phyloP scores from a whole-genome alignment of 2,797 vertebrate genomes.

The Manis pentadactyla region DNA sequence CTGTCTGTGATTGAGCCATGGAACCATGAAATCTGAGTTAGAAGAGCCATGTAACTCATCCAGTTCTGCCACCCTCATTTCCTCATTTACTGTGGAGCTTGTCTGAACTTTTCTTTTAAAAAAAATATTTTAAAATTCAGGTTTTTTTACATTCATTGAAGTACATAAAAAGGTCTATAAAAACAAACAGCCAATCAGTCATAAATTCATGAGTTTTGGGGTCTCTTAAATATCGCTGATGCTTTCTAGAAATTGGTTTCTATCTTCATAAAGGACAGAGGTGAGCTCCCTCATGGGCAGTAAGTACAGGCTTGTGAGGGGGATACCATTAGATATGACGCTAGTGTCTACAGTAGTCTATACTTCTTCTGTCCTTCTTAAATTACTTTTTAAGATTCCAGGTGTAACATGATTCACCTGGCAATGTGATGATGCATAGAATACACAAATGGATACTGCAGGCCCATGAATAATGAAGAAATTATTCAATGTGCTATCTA shows the following conservation, averaged over 20 bases:
- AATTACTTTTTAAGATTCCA: background rate
- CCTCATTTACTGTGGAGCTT: background rate
- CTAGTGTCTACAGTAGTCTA: background rate
- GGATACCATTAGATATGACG: background rate
- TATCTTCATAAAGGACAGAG: background rate
- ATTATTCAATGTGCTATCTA: background rate
- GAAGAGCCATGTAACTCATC: background rate
- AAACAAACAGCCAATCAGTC: background rate
- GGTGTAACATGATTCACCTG: background rate
- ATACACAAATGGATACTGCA: background rate
- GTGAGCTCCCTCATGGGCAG: background rate
- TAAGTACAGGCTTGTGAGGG: background rate
- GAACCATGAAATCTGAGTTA: background rate
- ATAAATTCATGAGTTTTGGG: background rate
- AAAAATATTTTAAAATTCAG: slow-evolving; percentile 8
- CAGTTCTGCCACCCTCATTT: background rate
- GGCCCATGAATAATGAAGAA: background rate
- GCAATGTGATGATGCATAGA: background rate
- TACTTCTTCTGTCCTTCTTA: background rate
- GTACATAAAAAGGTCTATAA: background rate
- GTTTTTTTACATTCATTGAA: background rate
- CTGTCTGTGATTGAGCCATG: background rate
- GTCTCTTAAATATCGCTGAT: background rate
- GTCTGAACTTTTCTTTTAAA: background rate
- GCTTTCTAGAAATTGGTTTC: background rate